Evolutionary conservation across 2,113 vertebrate species (phyloP), one percentile per base, ranked within the genome.

Genomic region (Polyodon spathula): DNA sequence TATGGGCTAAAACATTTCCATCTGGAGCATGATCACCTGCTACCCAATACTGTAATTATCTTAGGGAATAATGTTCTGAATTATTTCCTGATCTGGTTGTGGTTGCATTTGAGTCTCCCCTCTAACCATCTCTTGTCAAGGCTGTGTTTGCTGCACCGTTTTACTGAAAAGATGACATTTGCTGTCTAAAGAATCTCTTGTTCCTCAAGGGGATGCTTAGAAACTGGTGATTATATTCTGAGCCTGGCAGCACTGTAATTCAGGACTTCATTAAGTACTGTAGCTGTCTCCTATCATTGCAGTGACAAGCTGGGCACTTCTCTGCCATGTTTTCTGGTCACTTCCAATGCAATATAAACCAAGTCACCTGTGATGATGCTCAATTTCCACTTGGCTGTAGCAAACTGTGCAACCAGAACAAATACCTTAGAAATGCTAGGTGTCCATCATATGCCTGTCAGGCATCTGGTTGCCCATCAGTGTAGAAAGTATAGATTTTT

Each of bases 261-360:
- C 73, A 57, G 65, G 5, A 73, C 67, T 63, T 67, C 65, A 63
- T 77, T 75, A 73, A 77, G 70, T n/a, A n/a, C n/a, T n/a, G n/a
- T 70, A 69, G 71, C 75, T 79, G 78, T 83, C 75, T 78, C 63
- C 43, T 37, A 68, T 71, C 68, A 65, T 73, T 72, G 68, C 65
- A 3, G 59, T 69, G 68, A 70, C 71, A 72, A 63, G 65, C 68
- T n/a, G 40, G 12, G 56, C 57, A 41, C 46, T 50, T 37, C 6
- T 27, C 43, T 67, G 75, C 40, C 64, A 43, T 46, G 0, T 59
- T 58, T 50, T 63, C 16, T 11, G 61, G 61, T 66, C 63, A 46
- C 63, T 48, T 37, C 1, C 39, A 68, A 46, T 70, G 39, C 10
- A 11, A n/a, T 48, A 56, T 67, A 62, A 58, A 76, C 65, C 67